A percentile compares a stretch with the other conserved stretches of the same genome.
Conservation (phyloP, 2,888 invertebrate species). For the Empis livida region DNA sequence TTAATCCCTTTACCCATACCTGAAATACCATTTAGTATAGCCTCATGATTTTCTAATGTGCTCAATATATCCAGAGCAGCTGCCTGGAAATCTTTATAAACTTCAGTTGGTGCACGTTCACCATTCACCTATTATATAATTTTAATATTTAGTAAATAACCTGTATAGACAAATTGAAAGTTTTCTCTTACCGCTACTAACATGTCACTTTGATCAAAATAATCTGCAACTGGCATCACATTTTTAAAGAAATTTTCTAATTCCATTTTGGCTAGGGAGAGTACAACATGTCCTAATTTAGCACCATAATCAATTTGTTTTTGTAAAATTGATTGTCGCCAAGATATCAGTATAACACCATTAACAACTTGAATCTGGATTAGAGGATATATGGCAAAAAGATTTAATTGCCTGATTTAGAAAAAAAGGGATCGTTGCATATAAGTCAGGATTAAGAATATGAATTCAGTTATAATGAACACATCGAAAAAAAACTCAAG, state of each 20-base stretch:
- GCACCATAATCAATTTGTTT: slow-evolving; percentile 85
- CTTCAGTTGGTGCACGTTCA: slow-evolving; percentile 73
- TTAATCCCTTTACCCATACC: slow-evolving; percentile 42
- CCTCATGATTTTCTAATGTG: slow-evolving; percentile 49
- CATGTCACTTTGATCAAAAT: slow-evolving; percentile 78
- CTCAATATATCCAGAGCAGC: slow-evolving; percentile 66
- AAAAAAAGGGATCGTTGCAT: too few species aligned
- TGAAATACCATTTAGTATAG: slow-evolving; percentile 46
- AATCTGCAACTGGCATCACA: slow-evolving; percentile 83
- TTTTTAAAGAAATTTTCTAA: slow-evolving; percentile 77
- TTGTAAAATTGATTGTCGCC: slow-evolving; percentile 75
- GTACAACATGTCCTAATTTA: slow-evolving; percentile 65
- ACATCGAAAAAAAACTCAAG: too few species aligned
- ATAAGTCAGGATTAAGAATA: too few species aligned
- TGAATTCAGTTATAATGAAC: too few species aligned
- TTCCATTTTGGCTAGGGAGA: slow-evolving; percentile 77
- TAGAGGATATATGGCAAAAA: background rate
- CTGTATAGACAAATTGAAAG: background rate
- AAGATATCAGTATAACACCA: slow-evolving; percentile 73
- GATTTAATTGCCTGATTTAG: background rate
- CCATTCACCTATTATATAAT: slow-evolving; percentile 58
- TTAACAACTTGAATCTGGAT: slow-evolving; percentile 73
- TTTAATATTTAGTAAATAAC: background rate
- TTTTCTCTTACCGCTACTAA: slow-evolving; percentile 44
- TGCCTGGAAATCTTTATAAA: slow-evolving; percentile 72